Evolutionary conservation across 2,113 vertebrate genomes (phyloP).

Genomic region (Larimichthys crocea): DNA sequence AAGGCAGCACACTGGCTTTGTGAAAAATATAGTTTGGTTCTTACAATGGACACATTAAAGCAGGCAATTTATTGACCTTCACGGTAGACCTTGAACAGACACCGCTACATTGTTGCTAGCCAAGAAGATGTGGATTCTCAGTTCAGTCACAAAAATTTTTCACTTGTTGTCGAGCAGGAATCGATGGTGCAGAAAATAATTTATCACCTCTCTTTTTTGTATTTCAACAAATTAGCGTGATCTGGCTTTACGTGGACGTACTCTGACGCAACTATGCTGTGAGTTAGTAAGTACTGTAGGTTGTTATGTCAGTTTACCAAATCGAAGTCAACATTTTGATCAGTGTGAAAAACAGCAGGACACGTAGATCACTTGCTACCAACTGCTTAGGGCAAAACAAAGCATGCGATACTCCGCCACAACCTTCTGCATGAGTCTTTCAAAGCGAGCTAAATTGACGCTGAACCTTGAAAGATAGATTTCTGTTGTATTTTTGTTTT

Average conservation of each 20-base stretch:
- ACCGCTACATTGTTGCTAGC: background rate
- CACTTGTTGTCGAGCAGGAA: conserved; percentile 8
- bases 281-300: too few species aligned
- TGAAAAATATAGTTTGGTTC: conserved; percentile 14
- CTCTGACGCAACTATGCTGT: too few species aligned
- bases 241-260: too few species aligned
- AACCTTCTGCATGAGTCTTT: background rate
- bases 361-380: too few species aligned
- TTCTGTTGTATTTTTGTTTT: background rate
- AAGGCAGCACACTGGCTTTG: conserved; percentile 3
- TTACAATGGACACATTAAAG: conserved; percentile 20
- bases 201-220: background rate
- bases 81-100: too few species aligned
- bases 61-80: conserved; percentile 28
- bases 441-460: too few species aligned
- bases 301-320: too few species aligned
- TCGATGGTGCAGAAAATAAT: conserved; percentile 11
- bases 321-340: background rate
- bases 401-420: too few species aligned
- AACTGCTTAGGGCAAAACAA: too few species aligned
- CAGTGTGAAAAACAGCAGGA: background rate
- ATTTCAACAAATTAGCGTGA: background rate
- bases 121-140: background rate
- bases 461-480: too few species aligned
- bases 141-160: conserved; percentile 29